A percentile compares a stretch with the other conserved stretches of the same genome.
Conservation (phyloP, 1,140 invertebrate species). For the Zaprionus camerounensis region DNA sequence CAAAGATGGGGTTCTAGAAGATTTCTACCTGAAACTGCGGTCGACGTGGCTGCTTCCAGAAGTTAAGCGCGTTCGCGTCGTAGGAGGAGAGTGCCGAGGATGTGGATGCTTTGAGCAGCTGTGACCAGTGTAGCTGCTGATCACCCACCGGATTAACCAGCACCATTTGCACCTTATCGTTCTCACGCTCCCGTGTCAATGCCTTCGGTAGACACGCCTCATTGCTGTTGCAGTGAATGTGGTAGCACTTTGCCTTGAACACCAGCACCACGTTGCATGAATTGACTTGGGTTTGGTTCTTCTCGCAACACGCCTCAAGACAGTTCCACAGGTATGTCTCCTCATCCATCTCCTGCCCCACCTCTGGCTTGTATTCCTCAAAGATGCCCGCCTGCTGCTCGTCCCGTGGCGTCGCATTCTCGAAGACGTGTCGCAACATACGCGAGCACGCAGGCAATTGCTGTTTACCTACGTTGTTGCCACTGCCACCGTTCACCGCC, state of each 20-base stretch:
- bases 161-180: constrained; percentile 89
- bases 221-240: constrained; percentile 89
- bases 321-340: constrained; percentile 85
- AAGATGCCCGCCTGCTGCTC: constrained; percentile 71
- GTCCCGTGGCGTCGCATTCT: constrained; percentile 70
- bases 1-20: not conserved
- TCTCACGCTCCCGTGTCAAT: constrained; percentile 84
- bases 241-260: constrained; percentile 90
- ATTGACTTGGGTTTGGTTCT: constrained; percentile 57
- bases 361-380: constrained; percentile 64
- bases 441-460: constrained; percentile 50
- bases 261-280: constrained; percentile 92
- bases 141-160: constrained; percentile 88
- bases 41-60: constrained; percentile 77
- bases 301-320: constrained; percentile 89
- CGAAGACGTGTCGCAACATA: constrained; percentile 78
- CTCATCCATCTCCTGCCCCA: constrained; percentile 49
- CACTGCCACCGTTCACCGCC: not conserved
- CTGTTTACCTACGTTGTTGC: constrained; percentile 14
- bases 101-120: constrained; percentile 84
- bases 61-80: constrained; percentile 64
- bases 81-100: constrained; percentile 28
- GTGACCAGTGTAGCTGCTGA: constrained; percentile 84
- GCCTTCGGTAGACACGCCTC: constrained; percentile 89
- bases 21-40: constrained; percentile 55